Evolutionary conservation across 2,888 invertebrate species (phyloP), one percentile per base, ranked within the genome.

Genomic region (Yponomeuta malinellus): DNA sequence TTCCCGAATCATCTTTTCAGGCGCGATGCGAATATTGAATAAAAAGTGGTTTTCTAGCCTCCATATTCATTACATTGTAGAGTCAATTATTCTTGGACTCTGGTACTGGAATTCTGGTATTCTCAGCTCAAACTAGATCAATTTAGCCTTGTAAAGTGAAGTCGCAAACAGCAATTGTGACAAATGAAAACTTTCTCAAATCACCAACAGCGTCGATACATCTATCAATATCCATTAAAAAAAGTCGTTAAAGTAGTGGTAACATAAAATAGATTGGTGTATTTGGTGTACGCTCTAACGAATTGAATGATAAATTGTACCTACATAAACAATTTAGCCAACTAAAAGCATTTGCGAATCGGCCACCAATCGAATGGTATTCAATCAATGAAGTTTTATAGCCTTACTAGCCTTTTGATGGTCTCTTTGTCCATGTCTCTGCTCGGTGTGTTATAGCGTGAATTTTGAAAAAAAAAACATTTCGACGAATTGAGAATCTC

Each of bases 281-380:
- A 15, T 15, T 65, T 65, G 33, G 52, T 59, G 52, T 12, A 15
- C 52, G 15, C 4, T 59, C 52, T 12, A 59, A 52, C 10, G 65
- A 65, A 65, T 65, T 65, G 65, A 65, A 65, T 65, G 65, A 65
- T 29, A 65, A 65, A 65, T 65, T 33, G 65, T 31, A 29, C 23
- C 23, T 23, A 23, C 29, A 65, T 10, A 65, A 59, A 29, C 33
- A 65, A 65, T 65, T 65, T 65, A 31, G 65, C 33, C 33, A 65
- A 65, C 65, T 29, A 65, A 65, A 33, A 65, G 12, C 15, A 12
- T 65, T 65, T 31, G 65, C 65, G 65, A 65, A 65, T 65, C 23
- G 65, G 29, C n/a, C 12, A 10, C 65, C 31, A 65, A 65, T 65
- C 65, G 29, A 33, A 65, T 65, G 65, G 33, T 29, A 65, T 65